phyloP scores from a whole-genome alignment of 1,140 invertebrate species.

The Heterodera schachtii region DNA sequence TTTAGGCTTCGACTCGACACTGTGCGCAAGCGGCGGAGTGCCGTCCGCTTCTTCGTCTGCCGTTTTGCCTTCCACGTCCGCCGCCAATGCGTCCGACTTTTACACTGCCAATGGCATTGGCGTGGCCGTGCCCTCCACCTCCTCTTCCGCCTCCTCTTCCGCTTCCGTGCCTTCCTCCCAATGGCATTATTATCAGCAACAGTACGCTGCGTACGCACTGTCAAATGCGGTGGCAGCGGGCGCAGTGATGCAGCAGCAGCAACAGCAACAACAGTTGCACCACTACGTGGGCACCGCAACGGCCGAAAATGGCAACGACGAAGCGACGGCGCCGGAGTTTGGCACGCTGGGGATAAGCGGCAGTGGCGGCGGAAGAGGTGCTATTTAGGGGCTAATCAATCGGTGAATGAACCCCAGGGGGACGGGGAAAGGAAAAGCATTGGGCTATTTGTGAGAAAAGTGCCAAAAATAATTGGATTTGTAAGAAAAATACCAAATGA shows the following conservation, averaged over 20 bases:
- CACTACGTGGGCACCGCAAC: not conserved
- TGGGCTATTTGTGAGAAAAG: not conserved
- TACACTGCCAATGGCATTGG: not conserved
- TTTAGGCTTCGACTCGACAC: not conserved
- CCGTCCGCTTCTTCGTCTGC: not conserved
- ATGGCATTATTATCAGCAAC: constrained; percentile 21
- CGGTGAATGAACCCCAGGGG: not conserved
- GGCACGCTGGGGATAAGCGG: constrained; percentile 1
- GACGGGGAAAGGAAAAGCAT: not conserved
- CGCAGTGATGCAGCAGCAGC: constrained; percentile 25
- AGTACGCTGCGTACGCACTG: constrained; percentile 15
- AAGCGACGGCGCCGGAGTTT: not conserved
- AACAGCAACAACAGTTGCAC: constrained; percentile 2
- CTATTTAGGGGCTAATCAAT: too few species aligned
- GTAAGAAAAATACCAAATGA: too few species aligned
- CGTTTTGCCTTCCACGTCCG: not conserved
- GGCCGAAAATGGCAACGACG: not conserved
- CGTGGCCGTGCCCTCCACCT: not conserved
- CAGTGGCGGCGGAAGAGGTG: not conserved
- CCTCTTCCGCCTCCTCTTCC: not conserved
- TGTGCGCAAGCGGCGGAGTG: not conserved
- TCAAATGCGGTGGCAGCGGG: constrained; percentile 21
- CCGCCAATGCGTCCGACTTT: not conserved
- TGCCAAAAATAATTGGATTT: too few species aligned
- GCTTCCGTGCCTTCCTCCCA: not conserved